These are phyloP conservation scores for Ramphastos sulfuratus DNA, from an alignment of 2,113 vertebrate genomes.

Conservation along the genomic window DNA sequence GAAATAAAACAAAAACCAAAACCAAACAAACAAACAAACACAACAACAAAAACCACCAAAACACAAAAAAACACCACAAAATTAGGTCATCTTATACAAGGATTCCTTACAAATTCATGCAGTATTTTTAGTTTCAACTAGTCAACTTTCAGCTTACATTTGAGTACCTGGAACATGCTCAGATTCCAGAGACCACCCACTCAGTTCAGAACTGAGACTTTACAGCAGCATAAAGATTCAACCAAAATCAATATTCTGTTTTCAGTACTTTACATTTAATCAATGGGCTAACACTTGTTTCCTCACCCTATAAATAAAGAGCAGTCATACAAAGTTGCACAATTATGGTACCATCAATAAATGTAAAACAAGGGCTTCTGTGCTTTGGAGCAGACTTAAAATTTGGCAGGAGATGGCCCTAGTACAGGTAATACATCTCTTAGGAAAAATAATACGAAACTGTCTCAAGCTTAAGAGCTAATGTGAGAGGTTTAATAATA, in stretches of 20 bases:
- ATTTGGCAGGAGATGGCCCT: background rate
- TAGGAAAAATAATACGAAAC: background rate
- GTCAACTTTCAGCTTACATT: background rate
- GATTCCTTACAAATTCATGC: background rate
- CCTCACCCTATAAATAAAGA: constrained; percentile 14
- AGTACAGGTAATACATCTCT: background rate
- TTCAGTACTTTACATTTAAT: constrained; percentile 39
- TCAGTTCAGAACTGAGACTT: background rate
- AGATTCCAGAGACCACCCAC: background rate
- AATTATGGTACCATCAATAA: background rate
- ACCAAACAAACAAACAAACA: too few relatives aligned
- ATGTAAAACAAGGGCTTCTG: background rate
- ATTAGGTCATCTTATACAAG: background rate
- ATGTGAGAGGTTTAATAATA: background rate
- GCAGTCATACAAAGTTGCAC: background rate
- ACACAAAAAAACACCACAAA: background rate
- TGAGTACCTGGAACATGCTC: background rate
- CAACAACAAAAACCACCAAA: background rate
- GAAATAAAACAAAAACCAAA: background rate
- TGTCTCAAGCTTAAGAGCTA: background rate
- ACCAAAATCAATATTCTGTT: constrained; percentile 41
- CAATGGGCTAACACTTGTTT: constrained; percentile 1
- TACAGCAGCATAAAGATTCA: background rate
- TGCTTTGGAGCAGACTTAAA: background rate
- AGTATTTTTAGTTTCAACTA: background rate